phyloP scores from a whole-genome alignment of 2,888 invertebrate genomes.

The Drosophila bunnanda region DNA sequence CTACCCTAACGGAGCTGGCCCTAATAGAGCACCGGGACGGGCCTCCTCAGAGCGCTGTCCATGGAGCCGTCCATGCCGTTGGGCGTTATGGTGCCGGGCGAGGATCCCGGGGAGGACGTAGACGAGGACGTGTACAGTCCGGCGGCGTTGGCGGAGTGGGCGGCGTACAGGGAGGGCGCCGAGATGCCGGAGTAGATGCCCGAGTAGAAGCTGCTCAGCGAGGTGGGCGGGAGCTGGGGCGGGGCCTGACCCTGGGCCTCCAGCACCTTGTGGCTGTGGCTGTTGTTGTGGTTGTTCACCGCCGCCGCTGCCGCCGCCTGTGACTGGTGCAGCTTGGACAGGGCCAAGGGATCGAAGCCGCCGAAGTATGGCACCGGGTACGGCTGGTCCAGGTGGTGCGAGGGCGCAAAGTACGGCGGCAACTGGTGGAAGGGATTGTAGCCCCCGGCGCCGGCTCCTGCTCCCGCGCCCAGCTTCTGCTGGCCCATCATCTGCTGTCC shows the following conservation, averaged over 20 bases:
- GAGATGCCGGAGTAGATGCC: constrained; percentile 85
- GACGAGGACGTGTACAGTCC: constrained; percentile 84
- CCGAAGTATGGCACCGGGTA: constrained; percentile 85
- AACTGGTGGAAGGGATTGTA: constrained; percentile 89
- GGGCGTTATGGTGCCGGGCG: constrained; percentile 83
- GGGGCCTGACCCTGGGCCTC: constrained; percentile 82
- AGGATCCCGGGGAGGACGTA: constrained; percentile 84
- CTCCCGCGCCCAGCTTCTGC: constrained; percentile 75
- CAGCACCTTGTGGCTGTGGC: constrained; percentile 51
- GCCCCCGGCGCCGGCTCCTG: constrained; percentile 85
- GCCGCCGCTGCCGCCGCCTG: constrained; percentile 83
- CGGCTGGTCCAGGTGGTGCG: constrained; percentile 88
- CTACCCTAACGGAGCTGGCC: constrained; percentile 12
- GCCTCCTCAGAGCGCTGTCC: constrained; percentile 83
- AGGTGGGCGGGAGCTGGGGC: constrained; percentile 83
- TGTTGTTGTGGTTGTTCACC: constrained; percentile 81
- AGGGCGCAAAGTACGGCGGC: constrained; percentile 91
- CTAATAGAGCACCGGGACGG: constrained; percentile 85
- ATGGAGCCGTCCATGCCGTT: constrained; percentile 83
- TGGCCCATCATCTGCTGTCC: constrained; percentile 71
- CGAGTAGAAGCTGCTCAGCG: constrained; percentile 84
- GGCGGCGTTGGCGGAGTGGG: constrained; percentile 83
- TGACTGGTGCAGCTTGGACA: constrained; percentile 84
- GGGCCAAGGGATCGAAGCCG: constrained; percentile 84
- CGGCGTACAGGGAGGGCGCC: constrained; percentile 84